A percentile compares a stretch with the other conserved stretches of the same genome.
Conservation (phyloP, 1,140 invertebrate genomes). For the Subanguina moxae region DNA sequence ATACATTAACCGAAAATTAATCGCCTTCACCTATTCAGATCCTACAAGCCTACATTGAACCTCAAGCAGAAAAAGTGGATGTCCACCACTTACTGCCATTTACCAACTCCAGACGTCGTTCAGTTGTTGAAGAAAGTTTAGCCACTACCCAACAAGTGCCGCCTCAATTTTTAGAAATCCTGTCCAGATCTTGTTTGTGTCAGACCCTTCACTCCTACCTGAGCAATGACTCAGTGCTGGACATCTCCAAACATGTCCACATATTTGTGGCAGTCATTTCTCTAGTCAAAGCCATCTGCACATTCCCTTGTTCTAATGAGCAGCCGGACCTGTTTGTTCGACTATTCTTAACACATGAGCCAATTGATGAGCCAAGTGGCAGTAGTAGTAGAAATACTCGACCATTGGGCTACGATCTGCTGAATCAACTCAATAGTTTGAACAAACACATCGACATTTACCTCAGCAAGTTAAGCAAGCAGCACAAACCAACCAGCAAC, state of each 20-base stretch:
- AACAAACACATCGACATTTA: constrained; percentile 84
- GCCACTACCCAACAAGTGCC: constrained; percentile 50
- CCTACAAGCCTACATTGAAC: constrained; percentile 18
- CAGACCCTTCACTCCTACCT: constrained; percentile 84
- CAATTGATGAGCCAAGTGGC: not conserved
- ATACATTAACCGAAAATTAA: constrained; percentile 40
- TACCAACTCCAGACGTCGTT: not conserved
- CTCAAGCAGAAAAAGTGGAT: constrained; percentile 12
- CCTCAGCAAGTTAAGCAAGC: constrained; percentile 64
- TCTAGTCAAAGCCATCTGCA: constrained; percentile 15
- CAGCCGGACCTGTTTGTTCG: not conserved
- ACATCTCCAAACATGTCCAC: constrained; percentile 77
- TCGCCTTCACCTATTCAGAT: constrained; percentile 12
- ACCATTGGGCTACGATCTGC: not conserved
- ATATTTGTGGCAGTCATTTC: constrained; percentile 23
- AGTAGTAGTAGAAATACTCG: not conserved
- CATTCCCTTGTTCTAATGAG: not conserved
- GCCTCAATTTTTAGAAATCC: constrained; percentile 67
- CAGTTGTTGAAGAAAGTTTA: not conserved
- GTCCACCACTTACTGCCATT: not conserved
- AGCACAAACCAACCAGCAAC: not conserved
- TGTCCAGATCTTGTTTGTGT: constrained; percentile 77
- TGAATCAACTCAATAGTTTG: constrained; percentile 72
- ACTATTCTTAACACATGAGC: not conserved
- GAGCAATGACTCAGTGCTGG: constrained; percentile 86